phyloP scores from a whole-genome alignment of 1,140 invertebrate genomes.

The Kradibia gibbosae region DNA sequence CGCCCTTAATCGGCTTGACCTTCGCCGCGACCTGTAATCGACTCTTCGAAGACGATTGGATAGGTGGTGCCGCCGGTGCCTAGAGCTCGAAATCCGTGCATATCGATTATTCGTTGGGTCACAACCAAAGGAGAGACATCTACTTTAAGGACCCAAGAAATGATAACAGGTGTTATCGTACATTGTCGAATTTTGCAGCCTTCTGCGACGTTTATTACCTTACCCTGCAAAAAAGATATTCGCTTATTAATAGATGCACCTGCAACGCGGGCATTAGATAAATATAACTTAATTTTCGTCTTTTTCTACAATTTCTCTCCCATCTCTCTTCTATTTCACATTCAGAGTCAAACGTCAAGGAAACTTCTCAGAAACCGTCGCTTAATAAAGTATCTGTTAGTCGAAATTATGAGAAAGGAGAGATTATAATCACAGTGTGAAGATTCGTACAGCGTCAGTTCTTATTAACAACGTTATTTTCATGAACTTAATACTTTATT shows the following conservation, averaged over 20 bases:
- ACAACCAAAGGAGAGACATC: too few species aligned
- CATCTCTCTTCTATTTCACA: not conserved
- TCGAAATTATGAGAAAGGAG: slow-evolving; percentile 32
- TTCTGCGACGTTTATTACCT: not conserved
- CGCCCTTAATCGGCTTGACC: not conserved
- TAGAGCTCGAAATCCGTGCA: not conserved
- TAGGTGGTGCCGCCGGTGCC: not conserved
- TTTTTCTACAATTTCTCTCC: not conserved
- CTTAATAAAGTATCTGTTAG: slow-evolving; percentile 21
- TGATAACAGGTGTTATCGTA: too few species aligned
- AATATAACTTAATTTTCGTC: slow-evolving; percentile 17
- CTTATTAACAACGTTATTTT: not conserved
- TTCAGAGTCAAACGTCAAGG: not conserved
- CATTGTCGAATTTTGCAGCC: too few species aligned
- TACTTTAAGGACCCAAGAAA: too few species aligned
- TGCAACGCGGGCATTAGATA: slow-evolving; percentile 41
- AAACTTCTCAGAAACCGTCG: not conserved
- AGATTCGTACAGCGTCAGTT: not conserved
- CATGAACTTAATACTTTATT: not conserved
- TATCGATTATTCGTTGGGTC: not conserved
- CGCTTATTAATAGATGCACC: slow-evolving; percentile 47
- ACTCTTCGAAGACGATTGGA: slow-evolving; percentile 5
- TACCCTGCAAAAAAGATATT: slow-evolving; percentile 24
- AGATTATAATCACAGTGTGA: slow-evolving; percentile 20
- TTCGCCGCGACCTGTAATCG: slow-evolving; percentile 12